These are phyloP conservation scores for Jaculus jaculus DNA, from an alignment of 2,113 vertebrate species.

Conservation along the genomic window DNA sequence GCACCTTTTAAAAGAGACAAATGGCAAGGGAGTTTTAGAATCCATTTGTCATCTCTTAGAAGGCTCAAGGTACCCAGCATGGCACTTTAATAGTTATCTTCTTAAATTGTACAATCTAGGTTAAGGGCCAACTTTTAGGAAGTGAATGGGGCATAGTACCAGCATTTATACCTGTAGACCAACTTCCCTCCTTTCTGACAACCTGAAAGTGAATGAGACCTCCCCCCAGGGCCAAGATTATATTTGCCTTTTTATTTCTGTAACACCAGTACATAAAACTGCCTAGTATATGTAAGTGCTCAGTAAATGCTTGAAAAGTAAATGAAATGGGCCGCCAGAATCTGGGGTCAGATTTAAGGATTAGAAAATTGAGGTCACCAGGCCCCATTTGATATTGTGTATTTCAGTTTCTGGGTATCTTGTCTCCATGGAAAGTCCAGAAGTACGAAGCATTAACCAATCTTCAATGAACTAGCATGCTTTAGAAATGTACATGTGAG, in stretches of 20 bases:
- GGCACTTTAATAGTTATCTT: not conserved
- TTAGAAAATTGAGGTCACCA: conserved; percentile 1
- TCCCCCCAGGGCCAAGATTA: not conserved
- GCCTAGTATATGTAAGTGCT: not conserved
- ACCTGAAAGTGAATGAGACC: not conserved
- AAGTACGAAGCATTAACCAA: not conserved
- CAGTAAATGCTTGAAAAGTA: not conserved
- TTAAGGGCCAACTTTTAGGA: not conserved
- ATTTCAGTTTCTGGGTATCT: conserved; percentile 15
- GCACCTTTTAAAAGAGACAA: not conserved
- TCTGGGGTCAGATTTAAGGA: conserved; percentile 18
- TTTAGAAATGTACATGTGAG: conserved; percentile 1
- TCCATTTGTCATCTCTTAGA: conserved; percentile 12
- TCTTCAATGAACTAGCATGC: not conserved
- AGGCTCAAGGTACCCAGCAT: not conserved
- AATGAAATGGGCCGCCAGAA: conserved; percentile 32
- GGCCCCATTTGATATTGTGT: not conserved
- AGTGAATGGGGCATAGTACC: not conserved
- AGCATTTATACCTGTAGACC: not conserved
- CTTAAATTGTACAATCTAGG: conserved; percentile 45
- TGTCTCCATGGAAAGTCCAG: not conserved
- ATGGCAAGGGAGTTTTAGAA: not conserved
- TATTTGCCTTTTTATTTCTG: not conserved
- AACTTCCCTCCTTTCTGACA: conserved; percentile 5
- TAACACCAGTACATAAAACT: not conserved